Conservation (phyloP, 2,888 invertebrate species). For the Drosophila greeni region DNA sequence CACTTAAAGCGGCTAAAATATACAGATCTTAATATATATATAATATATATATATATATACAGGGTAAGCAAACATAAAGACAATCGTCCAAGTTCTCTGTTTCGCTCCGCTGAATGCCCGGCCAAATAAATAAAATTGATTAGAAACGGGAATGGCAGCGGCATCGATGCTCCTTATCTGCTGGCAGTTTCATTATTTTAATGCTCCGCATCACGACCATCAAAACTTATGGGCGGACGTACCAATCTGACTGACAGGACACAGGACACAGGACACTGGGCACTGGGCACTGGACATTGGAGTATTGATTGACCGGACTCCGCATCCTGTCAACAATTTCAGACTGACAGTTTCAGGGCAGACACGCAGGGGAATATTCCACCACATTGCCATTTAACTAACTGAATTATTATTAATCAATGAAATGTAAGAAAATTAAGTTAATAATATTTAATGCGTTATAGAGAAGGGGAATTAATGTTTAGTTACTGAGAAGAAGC, state of each 20-base stretch:
- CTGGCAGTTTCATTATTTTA: conserved; percentile 69
- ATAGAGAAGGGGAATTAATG: background rate
- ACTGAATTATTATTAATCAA: background rate
- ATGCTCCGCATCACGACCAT: conserved; percentile 56
- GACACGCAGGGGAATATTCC: background rate
- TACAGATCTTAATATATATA: conserved; percentile 2
- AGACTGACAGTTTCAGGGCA: background rate
- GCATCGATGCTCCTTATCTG: conserved; percentile 61
- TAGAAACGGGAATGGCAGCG: conserved; percentile 52
- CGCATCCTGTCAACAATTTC: conserved; percentile 32
- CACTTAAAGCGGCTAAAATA: conserved; percentile 49
- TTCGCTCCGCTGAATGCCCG: conserved; percentile 23
- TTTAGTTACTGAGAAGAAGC: background rate
- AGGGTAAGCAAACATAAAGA: conserved; percentile 9
- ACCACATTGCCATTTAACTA: background rate
- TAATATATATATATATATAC: conserved; percentile 3
- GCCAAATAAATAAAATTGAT: conserved; percentile 67
- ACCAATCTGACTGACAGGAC: conserved; percentile 19
- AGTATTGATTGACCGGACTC: conserved; percentile 36
- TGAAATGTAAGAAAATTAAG: background rate
- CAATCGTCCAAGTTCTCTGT: conserved; percentile 16
- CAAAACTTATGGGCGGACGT: conserved; percentile 39
- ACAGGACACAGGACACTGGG: conserved; percentile 5
- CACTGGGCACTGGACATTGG: background rate
- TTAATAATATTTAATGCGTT: background rate